phyloP scores from a whole-genome alignment of 2,888 invertebrate species.

The Pandemis corylana region DNA sequence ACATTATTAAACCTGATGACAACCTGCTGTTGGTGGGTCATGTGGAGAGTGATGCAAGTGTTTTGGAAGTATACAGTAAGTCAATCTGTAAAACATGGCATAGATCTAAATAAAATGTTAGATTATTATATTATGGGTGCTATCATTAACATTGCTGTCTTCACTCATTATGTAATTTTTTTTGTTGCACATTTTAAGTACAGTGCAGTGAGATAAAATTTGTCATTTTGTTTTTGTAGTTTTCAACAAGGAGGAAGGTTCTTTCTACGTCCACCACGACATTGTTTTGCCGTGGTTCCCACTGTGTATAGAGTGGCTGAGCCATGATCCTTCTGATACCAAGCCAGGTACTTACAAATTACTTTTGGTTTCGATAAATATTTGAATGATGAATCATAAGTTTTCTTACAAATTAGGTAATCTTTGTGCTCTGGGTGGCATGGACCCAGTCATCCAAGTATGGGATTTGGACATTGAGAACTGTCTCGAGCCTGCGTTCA shows the following conservation, averaged over 20 bases:
- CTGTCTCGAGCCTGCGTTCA: slow-evolving; percentile 94
- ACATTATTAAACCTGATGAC: slow-evolving; percentile 93
- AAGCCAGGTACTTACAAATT: slow-evolving; percentile 78
- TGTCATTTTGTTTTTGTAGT: slow-evolving; percentile 84
- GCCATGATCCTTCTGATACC: slow-evolving; percentile 91
- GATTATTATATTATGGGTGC: neutral
- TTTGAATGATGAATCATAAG: slow-evolving; percentile 28
- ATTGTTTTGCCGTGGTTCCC: slow-evolving; percentile 95
- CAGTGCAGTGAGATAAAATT: neutral
- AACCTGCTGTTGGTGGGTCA: slow-evolving; percentile 95
- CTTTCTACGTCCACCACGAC: slow-evolving; percentile 98
- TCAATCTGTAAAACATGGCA: slow-evolving; percentile 24
- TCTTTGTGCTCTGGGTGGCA: slow-evolving; percentile 95
- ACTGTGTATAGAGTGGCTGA: slow-evolving; percentile 96
- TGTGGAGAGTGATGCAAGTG: slow-evolving; percentile 93
- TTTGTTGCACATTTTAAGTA: too few relatives aligned
- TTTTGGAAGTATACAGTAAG: slow-evolving; percentile 94
- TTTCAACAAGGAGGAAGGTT: slow-evolving; percentile 94
- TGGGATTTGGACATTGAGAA: slow-evolving; percentile 99
- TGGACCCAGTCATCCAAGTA: slow-evolving; percentile 97
- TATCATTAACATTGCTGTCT: too few relatives aligned
- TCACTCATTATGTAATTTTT: too few relatives aligned
- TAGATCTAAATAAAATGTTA: neutral
- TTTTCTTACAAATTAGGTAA: slow-evolving; percentile 84
- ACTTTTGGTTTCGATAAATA: neutral